Percentiles rank a stretch among this genome's conserved stretches.
Conservation (phyloP, 2,888 invertebrate genomes). For the Nipponacmea schrenckii region DNA sequence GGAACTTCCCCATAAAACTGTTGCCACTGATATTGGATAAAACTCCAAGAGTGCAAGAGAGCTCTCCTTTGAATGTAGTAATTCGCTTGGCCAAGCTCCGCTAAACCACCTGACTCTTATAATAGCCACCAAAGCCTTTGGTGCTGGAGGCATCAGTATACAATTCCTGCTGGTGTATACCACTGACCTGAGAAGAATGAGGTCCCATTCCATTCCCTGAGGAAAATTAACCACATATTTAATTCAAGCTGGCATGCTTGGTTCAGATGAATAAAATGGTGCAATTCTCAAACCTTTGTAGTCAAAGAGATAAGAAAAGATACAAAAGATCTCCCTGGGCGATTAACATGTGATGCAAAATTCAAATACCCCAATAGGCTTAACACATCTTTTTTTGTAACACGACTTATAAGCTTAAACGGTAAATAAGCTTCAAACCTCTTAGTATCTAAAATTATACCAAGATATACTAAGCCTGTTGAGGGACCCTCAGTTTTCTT, state of each 20-base stretch:
- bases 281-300: constrained; percentile 15
- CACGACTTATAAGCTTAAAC: background rate
- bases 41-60: background rate
- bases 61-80: background rate
- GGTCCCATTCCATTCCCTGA: background rate
- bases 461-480: no score
- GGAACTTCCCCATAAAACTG: background rate
- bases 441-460: constrained; percentile 16
- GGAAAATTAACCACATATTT: background rate
- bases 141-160: background rate
- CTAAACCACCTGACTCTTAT: background rate
- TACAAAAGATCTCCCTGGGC: constrained; percentile 19
- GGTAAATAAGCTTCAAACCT: constrained; percentile 17
- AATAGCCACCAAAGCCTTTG: background rate
- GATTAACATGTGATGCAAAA: constrained; percentile 19
- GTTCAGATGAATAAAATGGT: background rate
- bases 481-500: constrained; percentile 21
- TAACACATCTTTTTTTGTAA: constrained; percentile 15
- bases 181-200: background rate
- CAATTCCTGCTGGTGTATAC: background rate
- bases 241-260: background rate
- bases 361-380: constrained; percentile 21
- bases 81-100: no score
- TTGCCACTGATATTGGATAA: background rate
- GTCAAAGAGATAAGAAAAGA: constrained; percentile 10